Conservation (phyloP, 92 coral and sea anemone genomes). For the Virgularia gustaviana region DNA sequence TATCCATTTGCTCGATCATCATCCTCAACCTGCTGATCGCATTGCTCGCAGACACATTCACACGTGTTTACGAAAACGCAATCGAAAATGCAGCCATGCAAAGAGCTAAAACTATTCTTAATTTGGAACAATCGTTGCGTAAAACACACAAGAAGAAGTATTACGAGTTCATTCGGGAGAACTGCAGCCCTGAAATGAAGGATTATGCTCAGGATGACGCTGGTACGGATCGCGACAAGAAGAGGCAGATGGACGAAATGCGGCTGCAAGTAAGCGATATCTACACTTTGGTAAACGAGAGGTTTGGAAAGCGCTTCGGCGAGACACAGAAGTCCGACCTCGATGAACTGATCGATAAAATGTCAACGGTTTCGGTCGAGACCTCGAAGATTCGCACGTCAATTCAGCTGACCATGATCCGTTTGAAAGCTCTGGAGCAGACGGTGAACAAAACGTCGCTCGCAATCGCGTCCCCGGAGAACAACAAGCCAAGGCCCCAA, state of each 20-base stretch:
- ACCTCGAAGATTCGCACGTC: conserved; percentile 28
- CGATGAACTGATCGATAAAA: conserved; percentile 28
- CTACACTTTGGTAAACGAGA: conserved; percentile 7
- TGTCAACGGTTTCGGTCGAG: conserved; percentile 21
- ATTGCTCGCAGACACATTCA: conserved; percentile 63
- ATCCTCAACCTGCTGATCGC: conserved; percentile 66
- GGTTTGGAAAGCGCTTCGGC: conserved; percentile 33
- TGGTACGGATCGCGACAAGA: conserved; percentile 30
- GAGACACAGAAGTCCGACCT: conserved; percentile 35
- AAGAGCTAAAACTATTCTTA: conserved; percentile 60
- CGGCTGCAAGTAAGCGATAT: conserved; percentile 30
- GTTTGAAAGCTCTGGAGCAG: conserved; percentile 28
- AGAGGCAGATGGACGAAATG: conserved; percentile 39
- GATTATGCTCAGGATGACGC: conserved; percentile 44
- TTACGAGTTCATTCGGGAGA: conserved; percentile 48
- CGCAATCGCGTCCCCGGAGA: not conserved
- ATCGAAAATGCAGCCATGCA: conserved; percentile 68
- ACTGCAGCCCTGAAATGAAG: conserved; percentile 65
- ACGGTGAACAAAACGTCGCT: not conserved
- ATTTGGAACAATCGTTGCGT: conserved; percentile 43
- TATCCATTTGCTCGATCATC: conserved; percentile 52
- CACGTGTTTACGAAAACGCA: conserved; percentile 71
- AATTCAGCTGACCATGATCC: conserved; percentile 30
- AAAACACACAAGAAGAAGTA: conserved; percentile 40
- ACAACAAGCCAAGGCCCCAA: not conserved